Evolutionary conservation across 2,888 invertebrate species (phyloP), one percentile per base, ranked within the genome.

Genomic region (Amaurobius ferox): DNA sequence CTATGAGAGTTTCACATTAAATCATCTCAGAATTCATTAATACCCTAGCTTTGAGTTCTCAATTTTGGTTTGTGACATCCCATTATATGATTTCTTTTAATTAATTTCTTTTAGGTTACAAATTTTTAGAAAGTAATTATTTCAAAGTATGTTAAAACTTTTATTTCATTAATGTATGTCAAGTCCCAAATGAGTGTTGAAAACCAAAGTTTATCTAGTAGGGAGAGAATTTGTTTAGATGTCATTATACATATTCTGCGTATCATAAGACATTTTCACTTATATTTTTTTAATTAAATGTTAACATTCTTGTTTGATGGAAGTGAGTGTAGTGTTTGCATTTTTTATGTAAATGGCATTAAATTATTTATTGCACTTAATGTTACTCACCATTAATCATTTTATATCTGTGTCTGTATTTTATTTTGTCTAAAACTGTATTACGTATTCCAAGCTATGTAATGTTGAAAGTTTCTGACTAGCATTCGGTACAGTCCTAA

Each of bases 331-430:
- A 48, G 64, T 62, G 44, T 61, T 32, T 19, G 44, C 48, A 64
- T 79, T 64, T 44, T 16, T 32, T 40, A 19, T 48, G 19, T 35
- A 55, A 73, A 35, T 79, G 73, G 61, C 32, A 39, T 28, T 78
- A 78, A 78, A 55, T 78, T 78, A 78, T 78, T 77, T 78, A 78
- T 39, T 23, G 39, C 55, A 70, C 78, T 70, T 78, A 16, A 35
- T 78, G 35, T 40, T 55, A 35, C 61, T 78, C 9, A 70, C n/a
- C 66, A 73, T 70, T 26, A 71, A 61, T 78, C 61, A 66, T 77
- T 62, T 79, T 71, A 70, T 64, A 64, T 64, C 35, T 66, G 55
- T 55, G 29, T 48, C 3, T 55, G 66, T 79, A 73, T 35, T 66
- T 73, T 64, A 28, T 79, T 44, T 26, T 67, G 67, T 35, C 48